Conservation (phyloP, 2,888 invertebrate genomes). For the Plebejus melissa region DNA sequence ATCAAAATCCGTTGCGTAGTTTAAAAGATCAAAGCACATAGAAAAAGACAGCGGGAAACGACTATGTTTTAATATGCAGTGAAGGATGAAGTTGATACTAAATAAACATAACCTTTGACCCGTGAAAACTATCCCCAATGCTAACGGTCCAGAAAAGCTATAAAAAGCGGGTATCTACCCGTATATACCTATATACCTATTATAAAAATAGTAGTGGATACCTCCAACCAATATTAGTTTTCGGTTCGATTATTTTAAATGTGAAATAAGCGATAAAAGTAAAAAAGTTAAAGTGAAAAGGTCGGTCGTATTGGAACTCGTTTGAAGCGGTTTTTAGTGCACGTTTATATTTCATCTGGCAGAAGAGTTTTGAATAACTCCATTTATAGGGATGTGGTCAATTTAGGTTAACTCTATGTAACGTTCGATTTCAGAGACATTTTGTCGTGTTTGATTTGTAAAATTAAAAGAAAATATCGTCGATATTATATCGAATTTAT, state of each 20-base stretch:
- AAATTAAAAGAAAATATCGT: background rate
- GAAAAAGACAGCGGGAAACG: background rate
- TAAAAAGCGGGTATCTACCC: background rate
- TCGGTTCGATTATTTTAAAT: constrained; percentile 23
- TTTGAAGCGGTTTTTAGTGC: constrained; percentile 41
- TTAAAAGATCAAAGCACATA: background rate
- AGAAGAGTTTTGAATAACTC: constrained; percentile 16
- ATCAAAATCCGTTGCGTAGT: background rate
- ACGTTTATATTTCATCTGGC: constrained; percentile 25
- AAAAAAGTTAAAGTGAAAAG: constrained; percentile 41
- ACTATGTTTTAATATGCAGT: background rate
- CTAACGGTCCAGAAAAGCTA: background rate
- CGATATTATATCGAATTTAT: background rate
- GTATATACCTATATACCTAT: background rate
- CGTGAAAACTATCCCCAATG: background rate
- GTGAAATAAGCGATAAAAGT: constrained; percentile 33
- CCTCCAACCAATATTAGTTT: constrained; percentile 8
- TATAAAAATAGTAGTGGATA: constrained; percentile 7
- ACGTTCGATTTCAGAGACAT: background rate
- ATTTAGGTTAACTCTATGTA: background rate
- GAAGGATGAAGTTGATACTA: background rate
- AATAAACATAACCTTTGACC: background rate
- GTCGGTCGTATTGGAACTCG: constrained; percentile 56
- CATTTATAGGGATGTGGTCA: constrained; percentile 19
- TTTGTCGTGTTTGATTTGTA: background rate